Evolutionary conservation across 2,797 vertebrate genomes (phyloP).

Genomic region (Alcedo atthis): DNA sequence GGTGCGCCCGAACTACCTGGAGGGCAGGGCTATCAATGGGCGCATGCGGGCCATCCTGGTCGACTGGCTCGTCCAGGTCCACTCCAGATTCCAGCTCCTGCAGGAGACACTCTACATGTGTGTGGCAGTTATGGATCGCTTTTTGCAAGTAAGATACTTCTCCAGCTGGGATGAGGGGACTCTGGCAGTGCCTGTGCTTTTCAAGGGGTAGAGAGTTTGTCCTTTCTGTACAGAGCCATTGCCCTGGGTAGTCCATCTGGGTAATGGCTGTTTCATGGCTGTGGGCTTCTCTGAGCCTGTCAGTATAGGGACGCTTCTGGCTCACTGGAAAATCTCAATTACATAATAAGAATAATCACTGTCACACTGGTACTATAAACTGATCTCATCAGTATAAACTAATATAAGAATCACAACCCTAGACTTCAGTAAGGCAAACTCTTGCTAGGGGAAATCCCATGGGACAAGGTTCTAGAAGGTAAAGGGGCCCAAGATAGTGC

Average conservation of each 20-base stretch:
- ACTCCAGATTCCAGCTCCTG: constrained; percentile 90
- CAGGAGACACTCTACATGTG: constrained; percentile 96
- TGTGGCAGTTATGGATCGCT: constrained; percentile 90
- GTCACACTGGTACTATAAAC: background rate
- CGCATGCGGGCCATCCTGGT: constrained; percentile 91
- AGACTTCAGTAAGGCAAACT: too few relatives aligned
- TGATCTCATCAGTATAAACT: background rate
- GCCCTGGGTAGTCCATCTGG: too few relatives aligned
- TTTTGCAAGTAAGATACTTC: constrained; percentile 83
- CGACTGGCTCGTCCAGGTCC: constrained; percentile 97
- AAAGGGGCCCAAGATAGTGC: too few relatives aligned
- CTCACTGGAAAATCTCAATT: background rate
- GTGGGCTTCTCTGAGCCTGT: background rate
- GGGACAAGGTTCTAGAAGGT: too few relatives aligned
- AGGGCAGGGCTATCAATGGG: constrained; percentile 85
- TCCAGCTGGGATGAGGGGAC: accelerated
- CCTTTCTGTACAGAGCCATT: background rate
- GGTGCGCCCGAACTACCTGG: constrained; percentile 82
- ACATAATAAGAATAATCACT: background rate
- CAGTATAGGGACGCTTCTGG: background rate
- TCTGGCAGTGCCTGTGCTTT: accelerated
- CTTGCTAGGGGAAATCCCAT: too few relatives aligned
- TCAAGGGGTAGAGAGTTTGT: background rate
- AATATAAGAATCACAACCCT: too few relatives aligned
- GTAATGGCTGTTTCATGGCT: background rate